A percentile compares a stretch with the other conserved stretches of the same genome.
Evolutionary conservation across 2,113 vertebrate species (phyloP).

Genomic region (Haliaeetus leucogaster): DNA sequence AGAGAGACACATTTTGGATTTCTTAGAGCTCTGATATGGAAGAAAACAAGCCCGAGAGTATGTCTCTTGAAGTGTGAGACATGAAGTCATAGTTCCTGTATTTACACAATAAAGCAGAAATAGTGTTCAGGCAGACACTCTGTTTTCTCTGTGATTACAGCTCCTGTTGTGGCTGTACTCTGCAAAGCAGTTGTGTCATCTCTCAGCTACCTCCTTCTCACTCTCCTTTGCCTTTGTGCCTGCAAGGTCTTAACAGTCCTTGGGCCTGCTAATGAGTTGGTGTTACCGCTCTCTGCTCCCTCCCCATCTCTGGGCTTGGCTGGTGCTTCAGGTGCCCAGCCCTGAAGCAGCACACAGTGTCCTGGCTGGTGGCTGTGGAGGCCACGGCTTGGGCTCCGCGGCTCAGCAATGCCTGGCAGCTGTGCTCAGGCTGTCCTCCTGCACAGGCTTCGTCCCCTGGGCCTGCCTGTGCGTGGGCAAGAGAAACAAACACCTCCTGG

Average conservation of each 20-base stretch:
- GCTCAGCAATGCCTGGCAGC: not conserved
- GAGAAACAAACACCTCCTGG: not conserved
- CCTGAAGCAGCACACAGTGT: rapidly evolving
- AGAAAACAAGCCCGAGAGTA: slow-evolving; percentile 1
- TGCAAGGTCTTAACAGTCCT: not conserved
- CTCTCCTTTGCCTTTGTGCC: not conserved
- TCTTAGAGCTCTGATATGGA: slow-evolving; percentile 45
- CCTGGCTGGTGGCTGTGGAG: not conserved
- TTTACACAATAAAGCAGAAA: slow-evolving; percentile 55
- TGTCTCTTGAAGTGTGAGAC: not conserved
- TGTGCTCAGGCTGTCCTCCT: not conserved
- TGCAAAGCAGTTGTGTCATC: not conserved
- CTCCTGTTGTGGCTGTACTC: not conserved
- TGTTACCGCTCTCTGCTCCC: rapidly evolving
- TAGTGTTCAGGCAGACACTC: slow-evolving; percentile 13
- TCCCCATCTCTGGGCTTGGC: not conserved
- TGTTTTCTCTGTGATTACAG: slow-evolving; percentile 43
- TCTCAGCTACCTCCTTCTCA: not conserved
- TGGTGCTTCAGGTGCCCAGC: not conserved
- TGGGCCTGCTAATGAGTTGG: not conserved
- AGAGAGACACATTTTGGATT: slow-evolving; percentile 36
- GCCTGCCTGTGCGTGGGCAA: rapidly evolving
- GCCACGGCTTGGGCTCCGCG: rapidly evolving
- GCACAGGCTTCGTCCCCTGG: not conserved
- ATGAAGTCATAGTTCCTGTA: slow-evolving; percentile 27